Evolutionary conservation across 2,797 vertebrate species (phyloP), one percentile per base, ranked within the genome.

Genomic region (Poeciliopsis infans): DNA sequence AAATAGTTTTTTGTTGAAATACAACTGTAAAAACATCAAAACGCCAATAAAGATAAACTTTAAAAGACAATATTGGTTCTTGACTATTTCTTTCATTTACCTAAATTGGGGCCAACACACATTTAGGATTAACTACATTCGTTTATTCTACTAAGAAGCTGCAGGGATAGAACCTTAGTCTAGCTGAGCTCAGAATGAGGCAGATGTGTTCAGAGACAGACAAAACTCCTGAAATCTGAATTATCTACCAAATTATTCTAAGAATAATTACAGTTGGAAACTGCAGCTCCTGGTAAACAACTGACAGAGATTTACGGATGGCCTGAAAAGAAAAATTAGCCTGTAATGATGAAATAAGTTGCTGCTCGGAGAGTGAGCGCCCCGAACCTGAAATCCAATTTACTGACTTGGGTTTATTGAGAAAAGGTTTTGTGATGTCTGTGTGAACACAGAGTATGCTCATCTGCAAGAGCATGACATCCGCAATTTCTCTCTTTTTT

Each of bases 201-300:
- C 89, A 82, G 68, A 86, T 86, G 88, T 84, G 85, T 81, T 83
- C 70, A 51, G 36, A 51, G 59, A 79, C 74, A 77, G 51, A 78
- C 76, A 75, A 33, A 82, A 79, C 61, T 73, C 78, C 23, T 43
- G 53, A 79, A 78, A 84, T 83, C 72, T 82, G 39, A 83, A 80
- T 25, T 49, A 77, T 20, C 59, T 57, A 78, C 76, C 59, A 82
- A 88, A 82, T 83, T 45, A 88, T 86, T 89, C 76, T 76, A 81
- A 77, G 75, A 81, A 80, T 79, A 78, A 88, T 88, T 85, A 74
- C 74, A 69, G n/a, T 31, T 69, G 73, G 68, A 74, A 80, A 76
- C 61, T 75, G 57, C 31, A 66, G 83, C 64, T 70, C 78, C 57
- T 25, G 86, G 83, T 78, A 57, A 84, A 87, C 77, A 83, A 76